Evolutionary conservation across 2,113 vertebrate genomes (phyloP).

Genomic region (Pelodiscus sinensis): DNA sequence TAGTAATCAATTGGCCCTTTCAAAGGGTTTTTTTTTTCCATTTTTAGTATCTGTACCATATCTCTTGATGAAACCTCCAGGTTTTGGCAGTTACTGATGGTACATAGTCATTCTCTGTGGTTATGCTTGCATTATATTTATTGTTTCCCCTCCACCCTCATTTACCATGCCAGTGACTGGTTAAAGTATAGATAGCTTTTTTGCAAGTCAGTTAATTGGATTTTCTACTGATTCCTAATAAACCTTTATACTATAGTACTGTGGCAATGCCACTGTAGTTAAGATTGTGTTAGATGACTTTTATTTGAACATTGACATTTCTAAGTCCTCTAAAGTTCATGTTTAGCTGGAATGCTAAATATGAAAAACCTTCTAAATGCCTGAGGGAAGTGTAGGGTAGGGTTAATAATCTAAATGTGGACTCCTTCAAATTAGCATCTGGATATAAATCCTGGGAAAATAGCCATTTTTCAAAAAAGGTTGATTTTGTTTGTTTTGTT

Average conservation of each 20-base stretch:
- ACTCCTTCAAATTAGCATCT: not conserved
- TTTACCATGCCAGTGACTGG: not conserved
- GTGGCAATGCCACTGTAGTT: not conserved
- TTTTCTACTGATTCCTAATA: slow-evolving; percentile 6
- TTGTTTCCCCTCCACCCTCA: not conserved
- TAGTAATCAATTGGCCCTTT: not conserved
- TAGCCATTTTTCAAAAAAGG: not conserved
- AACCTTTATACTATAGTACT: not conserved
- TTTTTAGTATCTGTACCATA: not conserved
- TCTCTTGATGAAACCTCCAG: slow-evolving; percentile 6
- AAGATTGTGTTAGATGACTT: not conserved
- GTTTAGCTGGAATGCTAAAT: not conserved
- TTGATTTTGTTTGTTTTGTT: not conserved
- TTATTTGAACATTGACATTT: not conserved
- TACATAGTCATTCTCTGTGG: slow-evolving; percentile 6
- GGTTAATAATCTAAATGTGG: not conserved
- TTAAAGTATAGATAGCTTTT: not conserved
- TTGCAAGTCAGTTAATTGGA: not conserved
- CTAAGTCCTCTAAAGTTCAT: not conserved
- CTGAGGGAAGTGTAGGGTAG: not conserved
- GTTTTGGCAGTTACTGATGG: slow-evolving; percentile 25
- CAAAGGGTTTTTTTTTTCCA: slow-evolving; percentile 3
- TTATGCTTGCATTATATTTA: slow-evolving; percentile 10
- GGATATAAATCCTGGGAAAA: not conserved
- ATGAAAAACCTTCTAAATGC: not conserved